phyloP scores from a whole-genome alignment of 2,888 invertebrate genomes.

The Celastrina argiolus region DNA sequence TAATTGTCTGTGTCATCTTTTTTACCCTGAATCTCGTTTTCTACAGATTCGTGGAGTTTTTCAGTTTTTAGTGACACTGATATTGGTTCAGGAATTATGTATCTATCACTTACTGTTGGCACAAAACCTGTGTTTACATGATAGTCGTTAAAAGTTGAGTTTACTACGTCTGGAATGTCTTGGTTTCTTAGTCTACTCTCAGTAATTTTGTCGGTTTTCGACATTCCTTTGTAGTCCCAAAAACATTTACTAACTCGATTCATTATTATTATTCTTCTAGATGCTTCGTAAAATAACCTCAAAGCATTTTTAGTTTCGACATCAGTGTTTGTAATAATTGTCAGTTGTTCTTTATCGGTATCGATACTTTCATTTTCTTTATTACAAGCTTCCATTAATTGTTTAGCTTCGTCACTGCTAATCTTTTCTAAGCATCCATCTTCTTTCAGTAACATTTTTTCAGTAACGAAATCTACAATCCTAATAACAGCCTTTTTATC shows the following conservation, averaged over 20 bases:
- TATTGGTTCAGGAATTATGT: constrained; percentile 62
- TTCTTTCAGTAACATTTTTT: constrained; percentile 75
- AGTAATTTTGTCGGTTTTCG: constrained; percentile 36
- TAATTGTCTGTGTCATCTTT: constrained; percentile 40
- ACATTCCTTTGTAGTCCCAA: constrained; percentile 39
- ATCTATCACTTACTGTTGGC: constrained; percentile 49
- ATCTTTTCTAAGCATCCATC: constrained; percentile 71
- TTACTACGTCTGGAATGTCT: constrained; percentile 67
- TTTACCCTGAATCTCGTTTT: constrained; percentile 24
- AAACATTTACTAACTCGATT: constrained; percentile 52
- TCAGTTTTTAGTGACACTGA: constrained; percentile 59
- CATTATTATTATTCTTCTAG: constrained; percentile 52
- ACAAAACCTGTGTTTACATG: constrained; percentile 44
- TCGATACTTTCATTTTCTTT: constrained; percentile 29
- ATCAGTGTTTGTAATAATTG: neutral
- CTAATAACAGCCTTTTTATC: constrained; percentile 70
- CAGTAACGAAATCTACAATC: constrained; percentile 75
- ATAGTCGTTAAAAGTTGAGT: constrained; percentile 60
- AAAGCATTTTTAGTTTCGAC: constrained; percentile 27
- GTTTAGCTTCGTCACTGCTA: constrained; percentile 62
- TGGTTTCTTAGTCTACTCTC: constrained; percentile 38
- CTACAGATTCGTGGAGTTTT: constrained; percentile 38
- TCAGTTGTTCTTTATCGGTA: neutral
- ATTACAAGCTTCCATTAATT: constrained; percentile 52
- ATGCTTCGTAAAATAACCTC: constrained; percentile 49